Percentiles rank a stretch among this genome's conserved stretches.
These are phyloP conservation scores for Zalophus californianus DNA, from an alignment of 2,797 vertebrate species.

Conservation along the genomic window DNA sequence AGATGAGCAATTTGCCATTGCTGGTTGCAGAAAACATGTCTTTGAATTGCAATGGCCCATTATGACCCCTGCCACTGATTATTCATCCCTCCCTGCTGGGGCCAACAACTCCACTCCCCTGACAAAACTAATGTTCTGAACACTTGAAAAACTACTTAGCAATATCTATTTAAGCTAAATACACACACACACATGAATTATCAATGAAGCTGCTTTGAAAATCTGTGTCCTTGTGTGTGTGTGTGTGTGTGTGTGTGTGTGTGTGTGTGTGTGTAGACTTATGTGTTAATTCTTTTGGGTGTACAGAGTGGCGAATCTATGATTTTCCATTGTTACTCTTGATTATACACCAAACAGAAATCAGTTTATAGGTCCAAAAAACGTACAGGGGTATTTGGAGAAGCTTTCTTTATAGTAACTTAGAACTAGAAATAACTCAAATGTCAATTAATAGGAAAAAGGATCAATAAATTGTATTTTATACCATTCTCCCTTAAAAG, in stretches of 20 bases:
- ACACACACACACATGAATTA: neutral
- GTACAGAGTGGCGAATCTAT: neutral
- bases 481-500: neutral
- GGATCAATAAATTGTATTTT: neutral
- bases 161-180: neutral
- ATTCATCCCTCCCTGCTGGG: neutral
- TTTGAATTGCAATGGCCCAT: neutral
- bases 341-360: neutral
- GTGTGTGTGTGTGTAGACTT: neutral
- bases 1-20: neutral
- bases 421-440: conserved; percentile 32
- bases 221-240: neutral
- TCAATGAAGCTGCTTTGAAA: neutral
- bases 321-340: neutral
- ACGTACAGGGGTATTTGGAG: neutral
- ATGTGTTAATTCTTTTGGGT: neutral
- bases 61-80: neutral
- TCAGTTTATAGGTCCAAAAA: neutral
- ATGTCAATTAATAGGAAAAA: neutral
- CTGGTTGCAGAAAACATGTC: neutral
- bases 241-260: no score
- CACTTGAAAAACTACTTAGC: conserved; percentile 4
- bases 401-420: neutral
- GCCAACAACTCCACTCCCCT: neutral
- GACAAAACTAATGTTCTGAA: neutral